These are phyloP conservation scores for Zygogramma bicolorata DNA, from an alignment of 2,888 invertebrate genomes.

Conservation along the genomic window DNA sequence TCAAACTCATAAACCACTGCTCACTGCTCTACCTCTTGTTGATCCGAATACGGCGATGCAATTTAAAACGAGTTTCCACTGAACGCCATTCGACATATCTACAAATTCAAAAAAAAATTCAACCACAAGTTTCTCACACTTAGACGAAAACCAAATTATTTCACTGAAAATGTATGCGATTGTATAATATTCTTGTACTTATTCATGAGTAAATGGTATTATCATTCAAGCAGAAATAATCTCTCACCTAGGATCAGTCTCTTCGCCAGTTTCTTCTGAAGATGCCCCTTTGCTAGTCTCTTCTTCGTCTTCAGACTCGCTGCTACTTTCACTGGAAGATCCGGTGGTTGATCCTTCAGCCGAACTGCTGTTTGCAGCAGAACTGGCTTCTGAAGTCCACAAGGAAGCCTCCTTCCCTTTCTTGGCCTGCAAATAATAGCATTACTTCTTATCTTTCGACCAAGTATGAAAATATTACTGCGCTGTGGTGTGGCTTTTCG, in stretches of 20 bases:
- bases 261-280: slow-evolving; percentile 47
- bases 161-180: no score
- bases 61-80: no score
- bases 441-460: neutral
- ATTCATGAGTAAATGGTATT: neutral
- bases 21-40: no score
- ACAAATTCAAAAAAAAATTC: no score
- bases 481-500: slow-evolving; percentile 55
- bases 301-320: slow-evolving; percentile 47
- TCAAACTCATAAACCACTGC: no score
- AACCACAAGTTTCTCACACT: no score
- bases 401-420: slow-evolving; percentile 57
- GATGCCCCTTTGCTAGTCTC: slow-evolving; percentile 47
- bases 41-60: no score
- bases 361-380: slow-evolving; percentile 62
- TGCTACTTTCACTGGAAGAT: slow-evolving; percentile 51
- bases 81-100: no score
- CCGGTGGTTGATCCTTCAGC: slow-evolving; percentile 54
- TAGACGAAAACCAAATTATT: no score
- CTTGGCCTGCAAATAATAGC: slow-evolving; percentile 46
- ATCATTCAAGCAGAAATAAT: neutral
- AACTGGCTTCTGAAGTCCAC: slow-evolving; percentile 63
- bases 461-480: slow-evolving; percentile 38
- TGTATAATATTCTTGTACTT: neutral
- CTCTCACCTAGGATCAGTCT: slow-evolving; percentile 46